phyloP scores from a whole-genome alignment of 2,113 vertebrate genomes.

The Elephas maximus region DNA sequence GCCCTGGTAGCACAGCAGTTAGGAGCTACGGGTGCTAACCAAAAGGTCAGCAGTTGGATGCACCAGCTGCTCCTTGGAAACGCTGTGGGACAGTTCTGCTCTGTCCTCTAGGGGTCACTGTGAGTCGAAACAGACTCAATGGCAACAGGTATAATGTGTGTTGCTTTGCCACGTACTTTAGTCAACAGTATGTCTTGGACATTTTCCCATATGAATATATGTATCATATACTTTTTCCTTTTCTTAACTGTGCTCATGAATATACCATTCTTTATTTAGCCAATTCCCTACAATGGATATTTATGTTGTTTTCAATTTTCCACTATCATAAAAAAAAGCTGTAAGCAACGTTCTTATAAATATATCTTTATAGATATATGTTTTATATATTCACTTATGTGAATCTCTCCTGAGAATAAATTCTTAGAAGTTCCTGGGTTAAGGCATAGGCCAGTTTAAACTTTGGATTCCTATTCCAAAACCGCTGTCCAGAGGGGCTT shows the following conservation, averaged over 20 bases:
- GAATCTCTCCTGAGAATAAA: conserved; percentile 46
- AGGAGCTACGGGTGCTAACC: too few species aligned
- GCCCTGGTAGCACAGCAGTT: background rate
- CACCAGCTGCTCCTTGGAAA: too few species aligned
- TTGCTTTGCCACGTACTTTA: background rate
- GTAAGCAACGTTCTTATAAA: conserved; percentile 21
- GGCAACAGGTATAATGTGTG: too few species aligned
- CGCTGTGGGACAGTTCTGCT: too few species aligned
- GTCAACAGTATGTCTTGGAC: background rate
- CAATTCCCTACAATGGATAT: background rate
- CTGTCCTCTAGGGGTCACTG: too few species aligned
- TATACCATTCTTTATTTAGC: background rate
- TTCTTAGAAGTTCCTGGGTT: background rate
- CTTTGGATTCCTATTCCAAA: conserved; percentile 21
- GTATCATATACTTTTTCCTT: background rate
- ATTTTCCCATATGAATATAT: background rate
- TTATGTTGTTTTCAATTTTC: conserved; percentile 25
- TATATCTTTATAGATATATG: background rate
- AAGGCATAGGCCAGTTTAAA: background rate
- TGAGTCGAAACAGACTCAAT: too few species aligned
- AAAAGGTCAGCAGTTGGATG: too few species aligned
- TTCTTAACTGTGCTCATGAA: background rate
- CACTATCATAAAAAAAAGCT: background rate
- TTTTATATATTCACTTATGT: background rate
- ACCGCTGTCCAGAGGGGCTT: background rate